These are phyloP conservation scores for Tridacna crocea DNA, from an alignment of 2,888 invertebrate genomes.

Conservation along the genomic window DNA sequence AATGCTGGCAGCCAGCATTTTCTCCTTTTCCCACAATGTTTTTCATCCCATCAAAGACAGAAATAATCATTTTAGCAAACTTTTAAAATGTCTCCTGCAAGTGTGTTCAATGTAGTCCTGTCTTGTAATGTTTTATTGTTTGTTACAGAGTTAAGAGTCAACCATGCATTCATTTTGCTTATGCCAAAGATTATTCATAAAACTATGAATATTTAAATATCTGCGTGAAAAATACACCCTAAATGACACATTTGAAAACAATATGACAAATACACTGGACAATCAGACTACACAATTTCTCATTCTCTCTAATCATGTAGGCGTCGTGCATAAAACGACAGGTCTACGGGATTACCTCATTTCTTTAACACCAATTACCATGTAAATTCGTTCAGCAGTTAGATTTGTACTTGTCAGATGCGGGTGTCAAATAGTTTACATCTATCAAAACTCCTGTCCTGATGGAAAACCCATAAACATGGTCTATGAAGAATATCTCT, in stretches of 20 bases:
- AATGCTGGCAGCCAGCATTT: conserved; percentile 1
- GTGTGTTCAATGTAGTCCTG: too few species aligned
- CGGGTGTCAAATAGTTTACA: conserved; percentile 47
- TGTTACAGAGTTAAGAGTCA: too few species aligned
- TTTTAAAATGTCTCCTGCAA: too few species aligned
- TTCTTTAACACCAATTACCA: conserved; percentile 51
- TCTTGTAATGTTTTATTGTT: too few species aligned
- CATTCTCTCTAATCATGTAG: conserved; percentile 8
- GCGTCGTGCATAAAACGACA: conserved; percentile 12
- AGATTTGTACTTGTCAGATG: conserved; percentile 46
- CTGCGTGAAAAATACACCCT: too few species aligned
- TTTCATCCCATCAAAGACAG: too few species aligned
- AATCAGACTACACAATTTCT: conserved; percentile 6
- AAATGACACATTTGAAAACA: conserved; percentile 13
- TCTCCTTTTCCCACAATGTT: background rate
- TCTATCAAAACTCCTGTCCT: conserved; percentile 45
- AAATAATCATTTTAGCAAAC: too few species aligned
- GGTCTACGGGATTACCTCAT: conserved; percentile 35
- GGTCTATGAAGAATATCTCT: conserved; percentile 36
- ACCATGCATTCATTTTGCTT: too few species aligned
- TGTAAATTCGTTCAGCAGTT: conserved; percentile 42
- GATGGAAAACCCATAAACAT: conserved; percentile 52
- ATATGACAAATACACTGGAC: conserved; percentile 18
- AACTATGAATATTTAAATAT: too few species aligned
- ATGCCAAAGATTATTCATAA: too few species aligned